Base-by-base conservation (phyloP, 1,140 invertebrate genomes). In the Heliothis subflexa region DNA sequence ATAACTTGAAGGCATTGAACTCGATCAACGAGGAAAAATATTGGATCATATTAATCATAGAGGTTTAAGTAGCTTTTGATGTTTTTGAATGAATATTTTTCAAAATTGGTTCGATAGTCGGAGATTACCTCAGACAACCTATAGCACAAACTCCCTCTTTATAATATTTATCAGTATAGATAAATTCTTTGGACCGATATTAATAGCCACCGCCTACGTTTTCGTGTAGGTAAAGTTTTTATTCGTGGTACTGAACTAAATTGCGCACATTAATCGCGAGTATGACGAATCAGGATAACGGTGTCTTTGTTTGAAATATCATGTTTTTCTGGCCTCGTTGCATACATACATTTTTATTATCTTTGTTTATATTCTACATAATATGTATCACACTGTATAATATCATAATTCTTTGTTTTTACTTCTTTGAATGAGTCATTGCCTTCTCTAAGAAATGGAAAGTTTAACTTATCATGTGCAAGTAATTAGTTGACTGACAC, bases 231-330 rank as follows among this genome's bases (percentile, higher is more conserved):
- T 25, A 59, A 28, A 59, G 16, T 47, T 66, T 40, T 66, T 66
- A 66, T 66, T 66, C 62, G 40, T 18, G 10, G 50, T 72, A 16
- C 50, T 40, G 50, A 72, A 57, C 52, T 72, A 72, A 52, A 55
- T 72, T 66, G 40, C 61, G 9, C 28, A 16, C 68, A 71, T 33
- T 52, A 52, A 71, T 55, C 25, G 21, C 28, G 7, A 66, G 50
- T 57, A 72, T 72, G 70, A 72, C 70, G 52, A 72, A 72, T 72
- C 52, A 57, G 52, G 50, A 55, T 72, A 57, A 72, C 70, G 70
- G 70, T 72, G 55, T n/a, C 70, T 72, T 66, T 66, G 62, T 66
- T 64, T 14, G 55, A 47, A 64, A 47, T 21, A 47, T 47, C 40
- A 64, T 72, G 70, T 57, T 68, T 68, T 68, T 57, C 21, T 72